A percentile compares a stretch with the other conserved stretches of the same genome.
Conservation (phyloP, 2,888 invertebrate genomes). For the Melieria omissa region DNA sequence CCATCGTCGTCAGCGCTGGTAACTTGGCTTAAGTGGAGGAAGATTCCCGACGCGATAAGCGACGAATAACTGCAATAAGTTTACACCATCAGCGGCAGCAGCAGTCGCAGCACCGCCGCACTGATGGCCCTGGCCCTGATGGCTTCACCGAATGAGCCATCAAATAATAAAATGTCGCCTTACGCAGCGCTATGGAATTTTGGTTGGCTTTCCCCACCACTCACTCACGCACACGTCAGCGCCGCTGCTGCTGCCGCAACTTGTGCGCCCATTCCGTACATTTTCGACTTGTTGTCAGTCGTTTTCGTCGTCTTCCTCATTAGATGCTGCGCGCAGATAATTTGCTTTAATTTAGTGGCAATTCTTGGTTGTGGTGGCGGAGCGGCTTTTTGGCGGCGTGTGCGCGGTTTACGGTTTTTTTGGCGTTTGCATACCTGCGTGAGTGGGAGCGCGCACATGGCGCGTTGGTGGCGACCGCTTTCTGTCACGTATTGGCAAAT, state of each 20-base stretch:
- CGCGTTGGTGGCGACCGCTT: conserved; percentile 19
- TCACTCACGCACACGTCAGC: conserved; percentile 40
- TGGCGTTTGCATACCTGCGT: conserved; percentile 1
- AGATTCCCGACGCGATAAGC: conserved; percentile 35
- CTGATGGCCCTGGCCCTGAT: neutral
- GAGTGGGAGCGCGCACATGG: conserved; percentile 13
- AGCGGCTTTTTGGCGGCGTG: conserved; percentile 29
- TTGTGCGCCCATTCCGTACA: conserved; percentile 30
- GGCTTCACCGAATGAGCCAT: conserved; percentile 20
- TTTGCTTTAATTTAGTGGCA: conserved; percentile 54
- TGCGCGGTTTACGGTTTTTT: conserved; percentile 43
- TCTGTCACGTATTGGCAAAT: conserved; percentile 14
- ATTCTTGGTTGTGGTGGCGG: conserved; percentile 44
- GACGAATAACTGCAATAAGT: conserved; percentile 36
- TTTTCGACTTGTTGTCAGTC: conserved; percentile 16
- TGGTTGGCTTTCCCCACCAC: neutral
- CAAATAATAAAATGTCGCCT: conserved; percentile 35
- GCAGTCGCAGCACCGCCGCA: neutral
- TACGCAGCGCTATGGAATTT: conserved; percentile 35
- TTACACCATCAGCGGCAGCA: conserved; percentile 30
- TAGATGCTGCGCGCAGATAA: conserved; percentile 40
- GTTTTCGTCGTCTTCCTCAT: conserved; percentile 39
- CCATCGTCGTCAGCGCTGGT: conserved; percentile 2
- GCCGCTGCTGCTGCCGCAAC: conserved; percentile 27
- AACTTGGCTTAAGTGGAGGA: conserved; percentile 36